Evolutionary conservation across 2,888 invertebrate genomes (phyloP).

Genomic region (Chelonus formosanus): DNA sequence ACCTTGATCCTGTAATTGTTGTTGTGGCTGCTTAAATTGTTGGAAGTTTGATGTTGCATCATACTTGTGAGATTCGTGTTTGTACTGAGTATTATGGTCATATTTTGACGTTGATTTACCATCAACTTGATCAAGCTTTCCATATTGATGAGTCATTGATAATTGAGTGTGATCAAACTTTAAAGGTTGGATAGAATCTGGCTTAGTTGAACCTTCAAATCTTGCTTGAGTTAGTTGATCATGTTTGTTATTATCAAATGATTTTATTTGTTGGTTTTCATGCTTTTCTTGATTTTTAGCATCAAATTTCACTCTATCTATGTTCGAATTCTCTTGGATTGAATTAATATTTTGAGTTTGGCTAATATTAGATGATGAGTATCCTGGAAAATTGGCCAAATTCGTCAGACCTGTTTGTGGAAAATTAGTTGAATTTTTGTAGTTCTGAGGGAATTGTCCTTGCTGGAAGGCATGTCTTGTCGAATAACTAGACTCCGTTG

Average conservation of each 20-base stretch:
- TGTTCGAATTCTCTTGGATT: conserved; percentile 47
- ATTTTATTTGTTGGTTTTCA: conserved; percentile 46
- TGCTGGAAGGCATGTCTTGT: conserved; percentile 43
- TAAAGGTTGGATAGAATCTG: conserved; percentile 43
- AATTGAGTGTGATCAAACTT: conserved; percentile 41
- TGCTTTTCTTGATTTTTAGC: conserved; percentile 43
- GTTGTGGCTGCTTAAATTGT: conserved; percentile 47
- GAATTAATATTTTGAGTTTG: conserved; percentile 46
- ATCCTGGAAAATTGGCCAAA: conserved; percentile 39
- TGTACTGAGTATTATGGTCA: conserved; percentile 46
- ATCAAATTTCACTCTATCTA: conserved; percentile 52
- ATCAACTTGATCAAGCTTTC: conserved; percentile 51
- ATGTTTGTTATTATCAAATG: conserved; percentile 45
- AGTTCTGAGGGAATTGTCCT: conserved; percentile 40
- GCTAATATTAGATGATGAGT: conserved; percentile 48
- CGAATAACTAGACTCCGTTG: conserved; percentile 49
- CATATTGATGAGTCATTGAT: conserved; percentile 44
- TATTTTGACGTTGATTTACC: conserved; percentile 43
- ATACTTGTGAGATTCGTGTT: conserved; percentile 45
- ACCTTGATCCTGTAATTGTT: conserved; percentile 28
- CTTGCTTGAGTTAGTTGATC: conserved; percentile 45
- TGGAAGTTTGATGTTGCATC: conserved; percentile 42
- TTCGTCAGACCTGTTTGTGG: conserved; percentile 26
- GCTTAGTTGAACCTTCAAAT: conserved; percentile 48
- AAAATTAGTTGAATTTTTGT: conserved; percentile 50